Percentiles rank a stretch among this genome's conserved stretches.
These are phyloP conservation scores for Gandaritis pyraliata DNA, from an alignment of 2,888 invertebrate genomes.

Conservation along the genomic window DNA sequence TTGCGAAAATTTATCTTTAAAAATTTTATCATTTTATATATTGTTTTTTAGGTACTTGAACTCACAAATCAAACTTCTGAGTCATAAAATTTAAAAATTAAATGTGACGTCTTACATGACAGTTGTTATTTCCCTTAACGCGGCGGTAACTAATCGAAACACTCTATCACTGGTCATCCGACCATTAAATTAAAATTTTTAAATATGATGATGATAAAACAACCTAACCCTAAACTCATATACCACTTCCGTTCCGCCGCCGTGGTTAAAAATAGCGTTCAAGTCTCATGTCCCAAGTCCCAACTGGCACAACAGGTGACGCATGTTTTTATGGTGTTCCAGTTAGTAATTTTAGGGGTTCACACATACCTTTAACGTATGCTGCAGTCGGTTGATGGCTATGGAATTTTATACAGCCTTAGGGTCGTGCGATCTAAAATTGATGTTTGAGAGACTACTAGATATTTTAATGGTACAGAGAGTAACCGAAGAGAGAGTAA, in stretches of 20 bases:
- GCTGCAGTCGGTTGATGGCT: conserved; percentile 30
- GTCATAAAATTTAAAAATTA: too few relatives aligned
- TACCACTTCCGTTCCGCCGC: conserved; percentile 7
- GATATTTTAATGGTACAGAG: too few relatives aligned
- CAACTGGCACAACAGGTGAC: conserved; percentile 40
- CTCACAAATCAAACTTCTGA: too few relatives aligned
- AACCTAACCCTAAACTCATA: neutral
- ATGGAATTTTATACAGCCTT: conserved; percentile 15
- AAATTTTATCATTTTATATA: too few relatives aligned
- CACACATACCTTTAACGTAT: conserved; percentile 35
- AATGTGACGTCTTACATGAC: too few relatives aligned
- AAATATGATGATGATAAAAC: neutral
- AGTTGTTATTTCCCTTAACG: too few relatives aligned
- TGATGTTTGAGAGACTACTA: neutral
- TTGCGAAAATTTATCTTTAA: too few relatives aligned
- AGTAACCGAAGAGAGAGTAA: too few relatives aligned
- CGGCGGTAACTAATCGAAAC: too few relatives aligned
- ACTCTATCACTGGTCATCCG: too few relatives aligned
- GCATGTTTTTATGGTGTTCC: conserved; percentile 36
- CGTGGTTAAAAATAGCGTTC: conserved; percentile 17
- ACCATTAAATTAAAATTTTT: too few relatives aligned
- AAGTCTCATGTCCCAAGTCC: conserved; percentile 21
- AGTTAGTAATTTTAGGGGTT: conserved; percentile 37
- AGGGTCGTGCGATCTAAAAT: neutral
- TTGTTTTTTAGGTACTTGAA: too few relatives aligned